Conservation (phyloP, 2,113 vertebrate genomes). For the Hemiscyllium ocellatum region DNA sequence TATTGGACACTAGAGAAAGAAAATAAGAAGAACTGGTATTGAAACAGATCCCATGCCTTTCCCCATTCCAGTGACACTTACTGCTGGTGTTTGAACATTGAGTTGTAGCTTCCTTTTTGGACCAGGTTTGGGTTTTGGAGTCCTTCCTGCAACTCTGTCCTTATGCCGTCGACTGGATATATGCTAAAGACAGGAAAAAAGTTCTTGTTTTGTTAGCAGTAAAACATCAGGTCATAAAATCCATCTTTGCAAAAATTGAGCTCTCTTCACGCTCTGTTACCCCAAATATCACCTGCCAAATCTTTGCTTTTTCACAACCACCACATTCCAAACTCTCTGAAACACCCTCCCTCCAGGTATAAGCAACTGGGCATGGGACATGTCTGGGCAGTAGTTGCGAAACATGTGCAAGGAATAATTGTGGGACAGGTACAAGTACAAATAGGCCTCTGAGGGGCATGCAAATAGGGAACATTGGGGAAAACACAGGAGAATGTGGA, state of each 20-base stretch:
- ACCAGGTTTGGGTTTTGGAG: slow-evolving; percentile 68
- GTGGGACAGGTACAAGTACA: background rate
- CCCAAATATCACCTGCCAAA: no score
- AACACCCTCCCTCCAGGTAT: background rate
- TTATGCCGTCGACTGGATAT: slow-evolving; percentile 93
- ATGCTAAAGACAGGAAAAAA: slow-evolving; percentile 60
- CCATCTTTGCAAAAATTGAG: background rate
- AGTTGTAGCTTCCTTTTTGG: background rate
- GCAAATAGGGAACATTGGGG: no score
- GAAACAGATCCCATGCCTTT: background rate
- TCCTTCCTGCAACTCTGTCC: slow-evolving; percentile 85
- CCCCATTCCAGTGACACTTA: background rate
- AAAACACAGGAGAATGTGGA: background rate
- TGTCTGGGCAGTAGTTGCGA: background rate
- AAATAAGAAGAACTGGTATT: background rate
- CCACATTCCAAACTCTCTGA: background rate
- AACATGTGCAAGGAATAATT: background rate
- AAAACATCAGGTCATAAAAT: background rate
- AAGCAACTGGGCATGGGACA: background rate
- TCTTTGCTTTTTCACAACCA: no score
- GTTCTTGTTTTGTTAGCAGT: background rate
- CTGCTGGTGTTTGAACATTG: background rate
- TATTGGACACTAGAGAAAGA: no score
- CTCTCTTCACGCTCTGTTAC: background rate
- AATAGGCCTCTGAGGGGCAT: no score